Percentiles rank a stretch among this genome's conserved stretches.
phyloP scores from a whole-genome alignment of 2,113 vertebrate genomes.

The Cichladusa arquata region DNA sequence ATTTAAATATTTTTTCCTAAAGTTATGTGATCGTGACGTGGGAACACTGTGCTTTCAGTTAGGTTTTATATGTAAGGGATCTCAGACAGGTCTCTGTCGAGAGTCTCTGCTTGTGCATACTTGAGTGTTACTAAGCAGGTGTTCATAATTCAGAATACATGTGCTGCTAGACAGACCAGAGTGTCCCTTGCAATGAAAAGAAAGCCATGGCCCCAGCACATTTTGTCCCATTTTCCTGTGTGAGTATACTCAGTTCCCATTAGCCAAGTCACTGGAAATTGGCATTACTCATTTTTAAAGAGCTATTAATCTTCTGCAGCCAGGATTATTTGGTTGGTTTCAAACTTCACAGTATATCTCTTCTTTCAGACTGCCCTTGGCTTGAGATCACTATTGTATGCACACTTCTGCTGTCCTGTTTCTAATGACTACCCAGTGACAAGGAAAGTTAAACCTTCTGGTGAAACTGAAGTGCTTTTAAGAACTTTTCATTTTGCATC shows the following conservation, averaged over 20 bases:
- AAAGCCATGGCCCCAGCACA: background rate
- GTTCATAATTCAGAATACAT: background rate
- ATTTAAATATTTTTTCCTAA: background rate
- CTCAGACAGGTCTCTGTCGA: background rate
- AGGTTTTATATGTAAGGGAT: background rate
- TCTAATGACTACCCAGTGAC: background rate
- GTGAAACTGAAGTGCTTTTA: background rate
- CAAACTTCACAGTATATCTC: background rate
- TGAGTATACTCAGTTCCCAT: background rate
- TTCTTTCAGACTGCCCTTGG: background rate
- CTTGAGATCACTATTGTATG: background rate
- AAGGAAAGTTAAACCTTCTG: background rate
- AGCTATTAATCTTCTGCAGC: background rate
- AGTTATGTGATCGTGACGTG: fast-evolving
- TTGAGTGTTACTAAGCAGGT: background rate
- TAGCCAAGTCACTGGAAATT: background rate
- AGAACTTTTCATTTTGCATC: background rate
- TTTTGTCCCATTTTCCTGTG: background rate
- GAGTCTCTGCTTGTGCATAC: background rate
- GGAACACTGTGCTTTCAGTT: background rate
- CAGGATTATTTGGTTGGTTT: background rate
- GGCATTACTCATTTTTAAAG: background rate
- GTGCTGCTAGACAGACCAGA: background rate
- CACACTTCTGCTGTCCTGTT: background rate
- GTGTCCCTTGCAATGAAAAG: background rate